Evolutionary conservation across 1,140 invertebrate species (phyloP), one percentile per base, ranked within the genome.

Genomic region (Tachypleus tridentatus): DNA sequence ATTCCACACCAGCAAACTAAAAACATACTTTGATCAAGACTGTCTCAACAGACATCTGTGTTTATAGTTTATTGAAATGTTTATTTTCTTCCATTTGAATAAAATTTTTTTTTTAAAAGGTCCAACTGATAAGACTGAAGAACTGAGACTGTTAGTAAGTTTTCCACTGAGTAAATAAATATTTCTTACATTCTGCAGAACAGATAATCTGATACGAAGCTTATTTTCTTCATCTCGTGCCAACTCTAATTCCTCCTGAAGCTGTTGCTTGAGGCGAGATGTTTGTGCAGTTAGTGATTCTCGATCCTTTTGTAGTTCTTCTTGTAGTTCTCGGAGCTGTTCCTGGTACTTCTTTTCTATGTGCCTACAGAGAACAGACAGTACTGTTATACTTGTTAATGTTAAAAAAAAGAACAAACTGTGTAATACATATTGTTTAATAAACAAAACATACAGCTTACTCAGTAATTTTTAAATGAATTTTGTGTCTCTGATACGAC

Each of bases 261-360:
- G 60, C 56, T 71, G 68, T 50, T 69, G 60, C 47, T 67, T 67
- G 3, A 70, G 58, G 9, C 63, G 58, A 9, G 52, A 65, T 3
- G 63, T 58, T 57, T 81, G 76, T 11, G 72, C 74, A 1, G 80
- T 74, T 62, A 84, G 78, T 9, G 84, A 81, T 65, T 92, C 89
- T 29, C 87, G 83, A 74, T 93, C 89, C 4, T 76, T 74, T 5
- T 78, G 79, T 63, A 84, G 79, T 61, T 89, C 85, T 51, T 80
- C 77, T 0, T 86, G 84, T 3, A 92, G 72, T 52, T 84, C 82
- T 65, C 84, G 83, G 3, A 88, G 74, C 62, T 86, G 83, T 69
- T 91, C 89, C 2, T 83, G 76, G 72, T 92, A 88, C 64, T 86
- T 82, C 57, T 84, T 81, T 72, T 93, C 90, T 3, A 90, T 73